A percentile compares a stretch with the other conserved stretches of the same genome.
phyloP scores from a whole-genome alignment of 1,140 invertebrate genomes.

The Drosophila paulistorum region DNA sequence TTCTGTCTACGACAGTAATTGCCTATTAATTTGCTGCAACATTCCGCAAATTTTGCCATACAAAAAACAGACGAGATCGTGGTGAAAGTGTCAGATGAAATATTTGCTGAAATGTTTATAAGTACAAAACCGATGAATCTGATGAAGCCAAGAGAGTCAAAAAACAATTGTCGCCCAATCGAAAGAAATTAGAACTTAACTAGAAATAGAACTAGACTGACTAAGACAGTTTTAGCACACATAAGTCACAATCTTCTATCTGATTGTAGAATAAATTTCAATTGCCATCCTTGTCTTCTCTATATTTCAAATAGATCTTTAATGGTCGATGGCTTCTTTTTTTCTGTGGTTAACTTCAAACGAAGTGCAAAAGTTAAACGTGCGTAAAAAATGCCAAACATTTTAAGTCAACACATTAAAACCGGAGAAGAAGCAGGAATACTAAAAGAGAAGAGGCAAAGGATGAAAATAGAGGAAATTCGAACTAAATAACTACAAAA shows the following conservation, averaged over 20 bases:
- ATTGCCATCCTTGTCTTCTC: background rate
- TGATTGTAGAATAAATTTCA: conserved; percentile 4
- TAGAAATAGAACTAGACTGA: too few relatives aligned
- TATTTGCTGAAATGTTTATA: conserved; percentile 13
- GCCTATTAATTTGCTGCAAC: conserved; percentile 65
- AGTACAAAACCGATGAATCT: conserved; percentile 8
- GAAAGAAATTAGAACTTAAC: too few relatives aligned
- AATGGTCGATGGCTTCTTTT: conserved; percentile 3
- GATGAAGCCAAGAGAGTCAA: background rate
- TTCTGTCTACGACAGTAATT: conserved; percentile 57
- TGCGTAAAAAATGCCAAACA: conserved; percentile 49
- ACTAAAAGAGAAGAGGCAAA: background rate
- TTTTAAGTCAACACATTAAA: conserved; percentile 38
- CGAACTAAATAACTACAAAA: conserved; percentile 40
- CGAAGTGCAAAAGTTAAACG: conserved; percentile 33
- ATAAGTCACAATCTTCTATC: too few relatives aligned
- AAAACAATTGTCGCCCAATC: too few relatives aligned
- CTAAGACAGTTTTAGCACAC: too few relatives aligned
- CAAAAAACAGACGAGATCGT: conserved; percentile 13
- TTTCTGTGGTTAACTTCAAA: conserved; percentile 17
- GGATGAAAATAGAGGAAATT: background rate
- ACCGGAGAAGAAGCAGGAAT: background rate
- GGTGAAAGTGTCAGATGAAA: conserved; percentile 11
- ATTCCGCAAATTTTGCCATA: conserved; percentile 42
- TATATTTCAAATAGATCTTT: background rate